phyloP scores from a whole-genome alignment of 2,888 invertebrate species.

The Tenthredo livida region DNA sequence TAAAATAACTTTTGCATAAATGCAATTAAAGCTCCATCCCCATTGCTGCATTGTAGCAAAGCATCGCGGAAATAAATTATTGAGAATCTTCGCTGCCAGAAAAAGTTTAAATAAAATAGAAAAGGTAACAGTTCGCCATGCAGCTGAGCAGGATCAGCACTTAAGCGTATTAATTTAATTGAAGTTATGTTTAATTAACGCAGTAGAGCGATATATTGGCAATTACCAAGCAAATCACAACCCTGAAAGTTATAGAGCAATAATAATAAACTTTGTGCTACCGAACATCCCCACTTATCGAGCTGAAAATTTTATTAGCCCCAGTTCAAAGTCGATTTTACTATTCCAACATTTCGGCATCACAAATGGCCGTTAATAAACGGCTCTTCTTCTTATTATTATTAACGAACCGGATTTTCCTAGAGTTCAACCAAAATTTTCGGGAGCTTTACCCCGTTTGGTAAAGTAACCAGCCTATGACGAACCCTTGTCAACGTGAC shows the following conservation, averaged over 20 bases:
- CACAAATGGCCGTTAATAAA: not conserved
- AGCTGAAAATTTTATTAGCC: not conserved
- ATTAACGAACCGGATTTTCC: not conserved
- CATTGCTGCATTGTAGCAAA: not conserved
- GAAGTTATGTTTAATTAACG: slow-evolving; percentile 20
- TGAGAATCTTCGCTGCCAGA: not conserved
- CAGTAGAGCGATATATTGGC: not conserved
- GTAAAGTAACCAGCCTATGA: slow-evolving; percentile 7
- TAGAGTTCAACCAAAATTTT: not conserved
- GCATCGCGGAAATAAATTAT: not conserved
- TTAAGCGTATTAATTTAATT: slow-evolving; percentile 15
- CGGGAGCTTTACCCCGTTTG: not conserved
- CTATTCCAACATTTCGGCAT: not conserved
- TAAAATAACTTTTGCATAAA: not conserved
- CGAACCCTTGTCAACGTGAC: slow-evolving; percentile 43
- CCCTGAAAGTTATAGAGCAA: not conserved
- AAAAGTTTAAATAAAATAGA: not conserved
- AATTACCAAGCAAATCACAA: not conserved
- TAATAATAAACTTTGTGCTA: not conserved
- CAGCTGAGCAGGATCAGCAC: not conserved
- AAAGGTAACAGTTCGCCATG: not conserved
- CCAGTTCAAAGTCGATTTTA: not conserved
- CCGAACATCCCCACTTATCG: not conserved
- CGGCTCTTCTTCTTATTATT: not conserved
- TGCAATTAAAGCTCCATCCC: slow-evolving; percentile 10